Percentiles rank a stretch among this genome's conserved stretches.
These are phyloP conservation scores for Selenia dentaria DNA, from an alignment of 2,888 invertebrate genomes.

Conservation along the genomic window DNA sequence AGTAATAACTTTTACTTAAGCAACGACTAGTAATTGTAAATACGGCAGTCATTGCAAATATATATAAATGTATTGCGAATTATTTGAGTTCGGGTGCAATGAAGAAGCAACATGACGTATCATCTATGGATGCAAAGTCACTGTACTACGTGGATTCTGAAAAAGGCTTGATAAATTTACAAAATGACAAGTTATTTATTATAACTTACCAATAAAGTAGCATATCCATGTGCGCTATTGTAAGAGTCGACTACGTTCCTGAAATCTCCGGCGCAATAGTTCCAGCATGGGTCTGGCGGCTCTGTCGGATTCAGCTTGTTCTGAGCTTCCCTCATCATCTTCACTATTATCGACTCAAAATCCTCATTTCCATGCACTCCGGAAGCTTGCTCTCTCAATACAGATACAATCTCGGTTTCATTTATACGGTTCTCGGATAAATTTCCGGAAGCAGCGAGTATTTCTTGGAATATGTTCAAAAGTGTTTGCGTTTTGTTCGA, in stretches of 20 bases:
- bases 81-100: too few relatives aligned
- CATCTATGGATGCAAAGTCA: too few relatives aligned
- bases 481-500: constrained; percentile 69
- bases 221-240: constrained; percentile 91
- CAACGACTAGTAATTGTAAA: too few relatives aligned
- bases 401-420: constrained; percentile 67
- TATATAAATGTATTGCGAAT: too few relatives aligned
- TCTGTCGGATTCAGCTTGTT: constrained; percentile 59
- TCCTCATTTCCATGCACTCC: constrained; percentile 52
- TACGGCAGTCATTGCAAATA: too few relatives aligned
- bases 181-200: too few relatives aligned
- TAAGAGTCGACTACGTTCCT: constrained; percentile 86
- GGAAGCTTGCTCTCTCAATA: constrained; percentile 63
- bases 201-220: constrained; percentile 88
- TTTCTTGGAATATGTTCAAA: constrained; percentile 74
- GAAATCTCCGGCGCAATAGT: constrained; percentile 86
- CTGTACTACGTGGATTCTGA: too few relatives aligned
- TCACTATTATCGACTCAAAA: constrained; percentile 61
- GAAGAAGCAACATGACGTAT: too few relatives aligned
- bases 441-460: constrained; percentile 73
- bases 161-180: too few relatives aligned
- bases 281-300: constrained; percentile 55
- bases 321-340: constrained; percentile 68
- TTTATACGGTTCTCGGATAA: constrained; percentile 61
- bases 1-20: too few relatives aligned